Conservation (phyloP, 2,888 invertebrate genomes). For the Cabera pusaria region DNA sequence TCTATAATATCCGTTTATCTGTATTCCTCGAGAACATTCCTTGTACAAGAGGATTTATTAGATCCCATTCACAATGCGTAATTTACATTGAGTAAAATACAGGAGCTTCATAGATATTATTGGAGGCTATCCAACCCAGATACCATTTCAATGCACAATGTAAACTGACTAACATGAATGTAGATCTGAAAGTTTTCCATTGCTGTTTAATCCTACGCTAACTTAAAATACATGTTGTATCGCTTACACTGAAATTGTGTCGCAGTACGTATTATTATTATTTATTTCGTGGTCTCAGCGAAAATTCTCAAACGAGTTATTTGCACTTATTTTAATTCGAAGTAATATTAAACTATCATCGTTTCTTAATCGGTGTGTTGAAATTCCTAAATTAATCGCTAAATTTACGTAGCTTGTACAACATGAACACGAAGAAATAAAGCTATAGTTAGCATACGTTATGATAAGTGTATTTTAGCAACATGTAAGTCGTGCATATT, state of each 20-base stretch:
- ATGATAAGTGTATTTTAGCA: constrained; percentile 42
- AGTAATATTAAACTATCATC: constrained; percentile 6
- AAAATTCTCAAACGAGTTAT: not conserved
- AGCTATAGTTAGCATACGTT: constrained; percentile 7
- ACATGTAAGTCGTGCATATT: constrained; percentile 28
- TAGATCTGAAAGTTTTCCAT: constrained; percentile 18
- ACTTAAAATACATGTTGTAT: not conserved
- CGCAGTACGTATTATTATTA: no score
- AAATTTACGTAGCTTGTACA: constrained; percentile 32
- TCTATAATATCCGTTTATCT: constrained; percentile 31
- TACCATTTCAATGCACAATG: constrained; percentile 22
- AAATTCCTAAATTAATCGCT: constrained; percentile 10
- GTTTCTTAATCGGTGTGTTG: constrained; percentile 5
- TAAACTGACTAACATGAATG: constrained; percentile 18
- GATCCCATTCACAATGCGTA: constrained; percentile 42
- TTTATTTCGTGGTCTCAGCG: not conserved
- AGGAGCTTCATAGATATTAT: constrained; percentile 35
- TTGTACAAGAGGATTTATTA: constrained; percentile 40
- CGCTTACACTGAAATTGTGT: not conserved
- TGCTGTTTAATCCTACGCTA: not conserved
- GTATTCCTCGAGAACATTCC: constrained; percentile 38
- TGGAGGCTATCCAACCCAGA: constrained; percentile 48
- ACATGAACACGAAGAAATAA: constrained; percentile 14
- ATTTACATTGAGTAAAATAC: constrained; percentile 41
- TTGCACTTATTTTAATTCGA: not conserved